Evolutionary conservation across 2,797 vertebrate genomes (phyloP), one percentile per base, ranked within the genome.

Genomic region (Gouania willdenowi): DNA sequence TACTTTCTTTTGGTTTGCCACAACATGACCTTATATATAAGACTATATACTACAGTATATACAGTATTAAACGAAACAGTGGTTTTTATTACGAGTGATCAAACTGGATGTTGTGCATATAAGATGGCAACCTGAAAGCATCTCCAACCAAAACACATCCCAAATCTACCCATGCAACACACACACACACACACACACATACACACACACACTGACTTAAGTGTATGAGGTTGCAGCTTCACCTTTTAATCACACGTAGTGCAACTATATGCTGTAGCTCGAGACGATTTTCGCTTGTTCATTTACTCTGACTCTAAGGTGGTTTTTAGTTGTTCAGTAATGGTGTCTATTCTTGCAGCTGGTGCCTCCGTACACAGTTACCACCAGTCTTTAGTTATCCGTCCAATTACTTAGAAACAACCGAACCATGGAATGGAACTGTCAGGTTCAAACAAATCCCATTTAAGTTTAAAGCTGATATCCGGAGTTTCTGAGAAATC

Each of bases 351-450:
- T 63, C 85, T 85, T 82, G 88, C 88, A 82, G 82, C 88, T 84
- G 88, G 85, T 91, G 87, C 91, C 86, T 87, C 85, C 87, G 81
- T 87, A 76, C 84, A 52, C 10, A 22, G 34, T 46, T n/a, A n/a
- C n/a, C 58, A 53, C 43, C 26, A 43, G 41, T 62, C 38, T 22
- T 58, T 48, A 37, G 40, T 44, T 27, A 32, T 70, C 79, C 50
- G 43, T 79, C 66, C 71, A 41, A 40, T n/a, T n/a, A n/a, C n/a
- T n/a, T n/a, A n/a, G n/a, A n/a, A n/a, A n/a, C n/a, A n/a, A n/a
- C n/a, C n/a, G n/a, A n/a, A n/a, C n/a, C n/a, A n/a, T n/a, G n/a
- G n/a, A n/a, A n/a, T n/a, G n/a, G n/a, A n/a, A n/a, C n/a, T n/a
- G n/a, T n/a, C n/a, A n/a, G n/a, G n/a, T n/a, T n/a, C n/a, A n/a